Evolutionary conservation across 1,140 invertebrate genomes (phyloP).

Genomic region (Protaetia brevitarsis): DNA sequence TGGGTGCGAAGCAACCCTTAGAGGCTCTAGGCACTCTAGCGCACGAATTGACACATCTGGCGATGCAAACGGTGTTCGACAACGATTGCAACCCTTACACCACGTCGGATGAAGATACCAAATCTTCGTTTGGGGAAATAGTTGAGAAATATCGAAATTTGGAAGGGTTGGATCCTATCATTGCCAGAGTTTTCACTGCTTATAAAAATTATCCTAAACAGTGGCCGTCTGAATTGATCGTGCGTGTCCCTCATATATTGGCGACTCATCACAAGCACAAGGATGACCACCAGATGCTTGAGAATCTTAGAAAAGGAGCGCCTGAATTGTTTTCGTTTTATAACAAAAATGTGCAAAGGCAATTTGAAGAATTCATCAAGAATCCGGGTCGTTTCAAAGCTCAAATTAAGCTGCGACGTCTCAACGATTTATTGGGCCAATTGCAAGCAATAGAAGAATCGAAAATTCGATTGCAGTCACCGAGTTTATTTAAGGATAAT

Average conservation of each 20-base stretch:
- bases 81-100: neutral
- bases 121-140: neutral
- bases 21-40: neutral
- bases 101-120: neutral
- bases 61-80: neutral
- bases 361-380: neutral
- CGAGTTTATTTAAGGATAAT: neutral
- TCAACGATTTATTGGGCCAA: neutral
- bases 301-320: neutral
- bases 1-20: neutral
- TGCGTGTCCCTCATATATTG: neutral
- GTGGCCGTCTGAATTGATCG: neutral
- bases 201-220: neutral
- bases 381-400: neutral
- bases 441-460: neutral
- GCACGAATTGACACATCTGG: neutral
- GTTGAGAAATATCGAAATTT: neutral
- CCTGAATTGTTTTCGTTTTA: neutral
- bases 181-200: neutral
- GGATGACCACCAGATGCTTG: neutral
- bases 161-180: neutral
- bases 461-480: neutral
- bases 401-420: neutral
- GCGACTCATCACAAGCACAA: neutral
- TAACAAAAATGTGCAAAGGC: neutral